phyloP scores from a whole-genome alignment of 2,888 invertebrate genomes.

The Amphipoea oculea region DNA sequence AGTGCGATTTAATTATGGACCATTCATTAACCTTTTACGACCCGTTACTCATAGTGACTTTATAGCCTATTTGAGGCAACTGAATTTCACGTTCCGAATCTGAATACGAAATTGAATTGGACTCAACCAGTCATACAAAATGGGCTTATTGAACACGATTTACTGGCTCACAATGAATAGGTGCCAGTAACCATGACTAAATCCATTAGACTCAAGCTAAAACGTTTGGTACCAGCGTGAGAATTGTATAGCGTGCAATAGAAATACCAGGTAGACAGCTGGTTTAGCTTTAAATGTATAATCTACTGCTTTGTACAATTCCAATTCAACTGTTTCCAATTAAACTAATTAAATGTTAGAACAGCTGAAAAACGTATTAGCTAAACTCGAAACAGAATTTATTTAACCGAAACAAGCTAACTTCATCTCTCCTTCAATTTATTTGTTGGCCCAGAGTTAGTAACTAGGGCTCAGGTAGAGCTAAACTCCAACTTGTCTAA shows the following conservation, averaged over 20 bases:
- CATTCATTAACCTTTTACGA: slow-evolving; percentile 44
- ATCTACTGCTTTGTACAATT: background rate
- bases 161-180: slow-evolving; percentile 70
- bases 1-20: slow-evolving; percentile 35
- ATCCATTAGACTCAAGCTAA: slow-evolving; percentile 55
- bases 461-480: slow-evolving; percentile 51
- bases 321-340: slow-evolving; percentile 14
- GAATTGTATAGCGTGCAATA: slow-evolving; percentile 23
- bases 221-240: slow-evolving; percentile 31
- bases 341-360: slow-evolving; percentile 23
- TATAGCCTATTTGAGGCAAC: slow-evolving; percentile 57
- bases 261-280: slow-evolving; percentile 7
- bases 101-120: slow-evolving; percentile 75
- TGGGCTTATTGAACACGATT: slow-evolving; percentile 69
- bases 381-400: slow-evolving; percentile 37
- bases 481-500: slow-evolving; percentile 63
- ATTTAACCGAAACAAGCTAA: slow-evolving; percentile 49
- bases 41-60: slow-evolving; percentile 49
- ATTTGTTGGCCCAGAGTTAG: slow-evolving; percentile 47
- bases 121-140: slow-evolving; percentile 67
- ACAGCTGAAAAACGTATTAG: slow-evolving; percentile 35
- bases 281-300: background rate
- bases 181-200: slow-evolving; percentile 60
- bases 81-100: slow-evolving; percentile 64
- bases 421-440: slow-evolving; percentile 48